These are phyloP conservation scores for Ypsolopha scabrella DNA, from an alignment of 2,888 invertebrate species.

Conservation along the genomic window DNA sequence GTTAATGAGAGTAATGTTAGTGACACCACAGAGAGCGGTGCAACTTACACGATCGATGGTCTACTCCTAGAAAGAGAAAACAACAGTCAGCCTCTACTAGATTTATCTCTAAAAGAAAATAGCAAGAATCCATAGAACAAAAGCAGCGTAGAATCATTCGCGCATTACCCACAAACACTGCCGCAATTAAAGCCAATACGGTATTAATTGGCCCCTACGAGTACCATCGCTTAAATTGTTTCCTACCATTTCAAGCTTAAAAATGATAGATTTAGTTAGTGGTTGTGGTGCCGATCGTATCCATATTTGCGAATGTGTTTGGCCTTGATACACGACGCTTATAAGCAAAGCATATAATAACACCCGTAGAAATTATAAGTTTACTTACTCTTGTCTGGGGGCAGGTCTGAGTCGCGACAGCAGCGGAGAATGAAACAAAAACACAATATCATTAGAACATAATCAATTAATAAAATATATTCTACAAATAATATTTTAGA, in stretches of 20 bases:
- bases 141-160: conserved; percentile 3
- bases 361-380: conserved; percentile 17
- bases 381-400: conserved; percentile 77
- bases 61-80: conserved; percentile 72
- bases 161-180: not conserved
- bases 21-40: conserved; percentile 70
- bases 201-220: too few relatives aligned
- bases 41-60: conserved; percentile 71
- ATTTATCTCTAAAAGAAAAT: conserved; percentile 1
- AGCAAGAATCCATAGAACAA: conserved; percentile 1
- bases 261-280: not conserved
- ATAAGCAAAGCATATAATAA: conserved; percentile 47
- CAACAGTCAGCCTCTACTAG: conserved; percentile 64
- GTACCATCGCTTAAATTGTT: too few relatives aligned
- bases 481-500: conserved; percentile 14
- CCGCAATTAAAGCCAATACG: not conserved
- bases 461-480: conserved; percentile 4
- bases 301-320: not conserved
- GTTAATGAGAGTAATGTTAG: conserved; percentile 63
- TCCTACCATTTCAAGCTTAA: not conserved
- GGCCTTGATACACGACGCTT: conserved; percentile 26
- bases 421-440: conserved; percentile 49
- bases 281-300: not conserved
- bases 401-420: conserved; percentile 67
- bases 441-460: conserved; percentile 41